phyloP scores from a whole-genome alignment of 1,140 invertebrate genomes.

The Papilio machaon region DNA sequence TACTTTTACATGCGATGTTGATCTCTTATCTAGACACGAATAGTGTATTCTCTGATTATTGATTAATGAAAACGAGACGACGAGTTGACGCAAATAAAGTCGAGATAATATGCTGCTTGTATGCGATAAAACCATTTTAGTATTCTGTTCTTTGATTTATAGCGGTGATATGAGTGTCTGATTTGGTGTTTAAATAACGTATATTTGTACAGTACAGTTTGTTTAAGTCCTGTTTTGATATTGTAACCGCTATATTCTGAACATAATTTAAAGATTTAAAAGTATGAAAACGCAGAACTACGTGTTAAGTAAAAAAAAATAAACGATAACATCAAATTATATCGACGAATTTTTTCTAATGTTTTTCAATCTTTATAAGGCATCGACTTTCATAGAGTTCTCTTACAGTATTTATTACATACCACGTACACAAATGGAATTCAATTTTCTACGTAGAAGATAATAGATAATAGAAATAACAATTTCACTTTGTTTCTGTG shows the following conservation, averaged over 20 bases:
- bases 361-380: not conserved
- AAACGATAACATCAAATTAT: not conserved
- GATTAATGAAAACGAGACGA: constrained; percentile 10
- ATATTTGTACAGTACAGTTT: not conserved
- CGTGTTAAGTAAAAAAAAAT: not conserved
- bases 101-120: not conserved
- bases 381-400: not conserved
- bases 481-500: constrained; percentile 25
- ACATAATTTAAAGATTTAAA: not conserved
- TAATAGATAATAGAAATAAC: constrained; percentile 26
- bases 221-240: too few species aligned
- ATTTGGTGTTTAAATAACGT: not conserved
- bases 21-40: constrained; percentile 24
- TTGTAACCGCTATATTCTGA: not conserved
- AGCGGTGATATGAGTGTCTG: not conserved
- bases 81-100: not conserved
- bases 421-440: constrained; percentile 18
- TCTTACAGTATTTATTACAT: constrained; percentile 19
- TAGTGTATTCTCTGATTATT: constrained; percentile 33
- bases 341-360: not conserved
- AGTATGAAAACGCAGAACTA: not conserved
- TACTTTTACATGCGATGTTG: constrained; percentile 29
- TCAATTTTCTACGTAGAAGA: constrained; percentile 13
- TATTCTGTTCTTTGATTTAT: not conserved
- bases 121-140: not conserved